phyloP scores from a whole-genome alignment of 2,113 vertebrate genomes.

The Anser cygnoides region DNA sequence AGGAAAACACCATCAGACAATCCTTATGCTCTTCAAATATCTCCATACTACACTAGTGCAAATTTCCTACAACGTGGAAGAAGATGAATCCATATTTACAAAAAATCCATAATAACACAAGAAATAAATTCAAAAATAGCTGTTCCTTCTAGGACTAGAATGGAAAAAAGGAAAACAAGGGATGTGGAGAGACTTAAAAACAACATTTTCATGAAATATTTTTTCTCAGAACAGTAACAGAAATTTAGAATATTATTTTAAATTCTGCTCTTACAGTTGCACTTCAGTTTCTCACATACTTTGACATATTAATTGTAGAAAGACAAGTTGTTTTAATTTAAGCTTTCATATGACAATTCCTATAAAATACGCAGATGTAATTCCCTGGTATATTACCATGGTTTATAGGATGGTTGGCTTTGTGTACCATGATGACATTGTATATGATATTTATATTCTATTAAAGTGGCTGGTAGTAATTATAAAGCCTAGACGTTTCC shows the following conservation, averaged over 20 bases:
- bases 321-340: constrained; percentile 13
- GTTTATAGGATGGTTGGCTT: neutral
- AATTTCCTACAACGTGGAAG: neutral
- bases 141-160: neutral
- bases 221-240: neutral
- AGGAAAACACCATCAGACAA: neutral
- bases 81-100: neutral
- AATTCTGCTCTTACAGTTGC: neutral
- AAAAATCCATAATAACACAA: neutral
- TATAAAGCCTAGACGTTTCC: neutral
- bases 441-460: neutral
- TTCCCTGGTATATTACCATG: neutral
- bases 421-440: neutral
- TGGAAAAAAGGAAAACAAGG: neutral
- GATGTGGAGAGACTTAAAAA: neutral
- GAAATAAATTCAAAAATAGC: neutral
- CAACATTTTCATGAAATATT: neutral
- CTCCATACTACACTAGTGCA: neutral
- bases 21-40: neutral
- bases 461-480: neutral
- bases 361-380: neutral
- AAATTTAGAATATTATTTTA: constrained; percentile 13
- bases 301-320: neutral
- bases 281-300: neutral
- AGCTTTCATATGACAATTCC: neutral